Base-by-base conservation (phyloP, 2,797 vertebrate species). In the Phoxinus dragarum region DNA sequence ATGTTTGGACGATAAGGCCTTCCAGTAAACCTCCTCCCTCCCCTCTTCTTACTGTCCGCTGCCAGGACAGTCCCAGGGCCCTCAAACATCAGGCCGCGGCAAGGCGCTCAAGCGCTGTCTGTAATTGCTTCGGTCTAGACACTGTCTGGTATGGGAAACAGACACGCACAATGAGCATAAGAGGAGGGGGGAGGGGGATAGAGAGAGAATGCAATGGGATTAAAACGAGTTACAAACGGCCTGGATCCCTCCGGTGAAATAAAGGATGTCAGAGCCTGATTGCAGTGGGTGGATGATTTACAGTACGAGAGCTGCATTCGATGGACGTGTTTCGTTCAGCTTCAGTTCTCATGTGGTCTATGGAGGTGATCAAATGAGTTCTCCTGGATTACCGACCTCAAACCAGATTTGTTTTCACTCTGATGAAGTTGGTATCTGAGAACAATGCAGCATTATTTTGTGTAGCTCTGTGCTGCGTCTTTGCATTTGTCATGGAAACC, bases 41-140 rank as follows among this genome's bases (percentile, higher is more conserved):
- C 64, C 52, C 52, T 77, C 80, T 80, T 78, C 74, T 59, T 47
- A 44, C 85, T 68, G 69, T 74, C 75, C 82, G 17, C 69, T 87
- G 69, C 84, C 78, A 88, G 82, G 81, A 81, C 64, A 17, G 86
- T 66, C 83, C 86, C 86, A 84, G 84, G 84, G 85, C 86, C 84
- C 88, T 89, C 86, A 88, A 84, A 89, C 84, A 56, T 86, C 74
- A 87, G 88, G 88, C 87, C 88, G 86, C 83, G 36, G 89, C 86
- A 84, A 90, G 89, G 87, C 84, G 88, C 83, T 88, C 86, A 75
- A 85, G 91, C 93, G 93, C 94, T 95, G 94, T 94, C 95, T 95
- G 94, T 97, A 96, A 97, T 96, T 96, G 96, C 95, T 89, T 92
- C 89, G 93, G 96, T 97, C 96, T 97, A 97, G 96, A 97, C 96